Percentiles rank a stretch among this genome's conserved stretches.
phyloP scores from a whole-genome alignment of 2,797 vertebrate species.

The Sebastiscus tertius region DNA sequence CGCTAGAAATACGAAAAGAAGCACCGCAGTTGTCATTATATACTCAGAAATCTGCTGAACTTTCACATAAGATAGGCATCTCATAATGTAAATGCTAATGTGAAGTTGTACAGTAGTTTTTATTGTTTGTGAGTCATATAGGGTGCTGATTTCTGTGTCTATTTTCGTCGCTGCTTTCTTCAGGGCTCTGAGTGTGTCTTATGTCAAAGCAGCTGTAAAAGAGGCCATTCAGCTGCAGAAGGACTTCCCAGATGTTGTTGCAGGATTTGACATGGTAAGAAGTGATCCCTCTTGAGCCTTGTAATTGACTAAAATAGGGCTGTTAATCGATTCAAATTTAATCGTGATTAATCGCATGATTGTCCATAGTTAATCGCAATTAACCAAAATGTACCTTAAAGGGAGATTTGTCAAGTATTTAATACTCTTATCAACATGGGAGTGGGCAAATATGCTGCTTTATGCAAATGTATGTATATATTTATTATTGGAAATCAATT shows the following conservation, averaged over 20 bases:
- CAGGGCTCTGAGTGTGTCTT: conserved; percentile 81
- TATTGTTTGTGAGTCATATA: not conserved
- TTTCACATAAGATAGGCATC: not conserved
- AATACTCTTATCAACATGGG: no score
- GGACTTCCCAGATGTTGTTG: conserved; percentile 86
- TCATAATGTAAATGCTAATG: not conserved
- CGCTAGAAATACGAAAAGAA: not conserved
- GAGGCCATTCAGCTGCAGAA: conserved; percentile 84
- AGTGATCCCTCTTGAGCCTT: not conserved
- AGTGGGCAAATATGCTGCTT: no score
- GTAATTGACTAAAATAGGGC: not conserved
- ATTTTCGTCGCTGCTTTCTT: not conserved
- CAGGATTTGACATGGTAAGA: conserved; percentile 92
- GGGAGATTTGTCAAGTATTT: no score
- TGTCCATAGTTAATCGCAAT: no score
- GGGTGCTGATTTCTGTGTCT: not conserved
- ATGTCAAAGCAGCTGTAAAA: conserved; percentile 82
- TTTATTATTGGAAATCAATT: no score
- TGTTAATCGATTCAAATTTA: no score
- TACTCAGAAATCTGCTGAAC: not conserved
- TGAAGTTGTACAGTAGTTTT: not conserved
- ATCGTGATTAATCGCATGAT: no score
- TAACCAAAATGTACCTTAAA: no score
- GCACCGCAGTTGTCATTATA: not conserved
- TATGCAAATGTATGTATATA: no score